phyloP scores from a whole-genome alignment of 2,888 invertebrate genomes.

The Latrodectus elegans region DNA sequence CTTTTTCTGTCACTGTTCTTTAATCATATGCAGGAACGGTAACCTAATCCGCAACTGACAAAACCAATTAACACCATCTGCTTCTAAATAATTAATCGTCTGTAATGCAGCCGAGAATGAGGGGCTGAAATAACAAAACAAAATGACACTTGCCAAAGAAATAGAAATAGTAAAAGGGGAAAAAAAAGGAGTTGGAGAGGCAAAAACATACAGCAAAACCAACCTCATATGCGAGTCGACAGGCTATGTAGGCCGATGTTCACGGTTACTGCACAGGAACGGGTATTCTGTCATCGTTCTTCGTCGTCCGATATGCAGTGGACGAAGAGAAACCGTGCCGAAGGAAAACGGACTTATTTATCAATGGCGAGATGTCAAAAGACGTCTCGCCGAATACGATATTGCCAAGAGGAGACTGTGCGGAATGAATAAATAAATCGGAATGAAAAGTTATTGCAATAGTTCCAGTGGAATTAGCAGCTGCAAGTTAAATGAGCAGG shows the following conservation, averaged over 20 bases:
- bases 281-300: conserved; percentile 46
- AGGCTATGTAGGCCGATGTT: conserved; percentile 41
- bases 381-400: neutral
- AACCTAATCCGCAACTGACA: neutral
- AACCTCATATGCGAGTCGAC: conserved; percentile 31
- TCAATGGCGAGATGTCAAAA: conserved; percentile 26
- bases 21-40: too few relatives aligned
- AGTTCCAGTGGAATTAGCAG: too few relatives aligned
- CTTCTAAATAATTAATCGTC: neutral
- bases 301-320: conserved; percentile 14
- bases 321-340: neutral
- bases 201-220: neutral
- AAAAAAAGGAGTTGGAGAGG: neutral
- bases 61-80: neutral
- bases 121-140: too few relatives aligned
- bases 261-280: conserved; percentile 37
- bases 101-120: neutral
- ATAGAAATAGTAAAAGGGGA: neutral
- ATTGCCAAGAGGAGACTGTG: neutral
- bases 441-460: too few relatives aligned
- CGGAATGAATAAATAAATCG: too few relatives aligned
- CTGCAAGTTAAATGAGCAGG: too few relatives aligned
- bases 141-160: neutral
- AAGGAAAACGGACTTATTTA: neutral
- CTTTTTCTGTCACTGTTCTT: too few relatives aligned